Conservation (phyloP, 2,797 vertebrate genomes). For the Clarias laeviceps region DNA sequence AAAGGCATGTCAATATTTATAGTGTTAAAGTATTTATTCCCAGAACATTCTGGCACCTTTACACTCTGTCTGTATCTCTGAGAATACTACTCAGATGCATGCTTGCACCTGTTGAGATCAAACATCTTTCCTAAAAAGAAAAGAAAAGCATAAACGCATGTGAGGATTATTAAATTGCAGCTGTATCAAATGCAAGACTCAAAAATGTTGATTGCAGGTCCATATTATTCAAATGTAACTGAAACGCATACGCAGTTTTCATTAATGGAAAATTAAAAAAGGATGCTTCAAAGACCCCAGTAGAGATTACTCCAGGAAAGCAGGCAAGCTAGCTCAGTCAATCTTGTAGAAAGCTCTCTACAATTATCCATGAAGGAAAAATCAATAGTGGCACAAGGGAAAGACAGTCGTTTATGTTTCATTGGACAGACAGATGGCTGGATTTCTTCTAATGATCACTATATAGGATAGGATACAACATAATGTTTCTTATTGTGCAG, state of each 20-base stretch:
- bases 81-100: neutral
- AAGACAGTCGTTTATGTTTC: constrained; percentile 26
- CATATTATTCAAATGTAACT: neutral
- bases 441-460: neutral
- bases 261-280: neutral
- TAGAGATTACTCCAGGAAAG: constrained; percentile 20
- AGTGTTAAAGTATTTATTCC: neutral
- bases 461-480: constrained; percentile 42
- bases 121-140: neutral
- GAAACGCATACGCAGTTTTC: neutral
- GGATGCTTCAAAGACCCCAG: neutral
- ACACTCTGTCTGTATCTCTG: neutral
- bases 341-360: constrained; percentile 32
- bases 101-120: constrained; percentile 15
- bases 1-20: neutral
- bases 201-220: neutral
- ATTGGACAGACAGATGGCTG: constrained; percentile 30
- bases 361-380: constrained; percentile 37
- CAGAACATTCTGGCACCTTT: constrained; percentile 11
- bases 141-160: neutral
- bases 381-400: constrained; percentile 42
- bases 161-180: neutral
- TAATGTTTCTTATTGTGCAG: neutral
- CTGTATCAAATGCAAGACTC: neutral
- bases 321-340: neutral